phyloP scores from a whole-genome alignment of 2,888 invertebrate genomes.

The Torymus aiolomorphi region DNA sequence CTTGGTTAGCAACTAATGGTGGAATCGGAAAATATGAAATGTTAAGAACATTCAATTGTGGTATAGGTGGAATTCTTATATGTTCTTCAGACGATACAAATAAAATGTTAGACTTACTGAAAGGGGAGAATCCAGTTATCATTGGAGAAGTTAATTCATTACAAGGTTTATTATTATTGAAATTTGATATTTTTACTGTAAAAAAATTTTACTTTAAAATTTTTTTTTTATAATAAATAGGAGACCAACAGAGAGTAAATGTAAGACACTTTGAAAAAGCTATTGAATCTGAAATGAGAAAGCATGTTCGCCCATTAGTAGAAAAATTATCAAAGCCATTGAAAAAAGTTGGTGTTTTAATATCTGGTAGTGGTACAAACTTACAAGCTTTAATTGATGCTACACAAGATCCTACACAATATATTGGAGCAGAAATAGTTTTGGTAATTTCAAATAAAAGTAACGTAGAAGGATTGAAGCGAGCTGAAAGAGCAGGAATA shows the following conservation, averaged over 20 bases:
- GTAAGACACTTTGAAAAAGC: constrained; percentile 84
- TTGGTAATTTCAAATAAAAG: constrained; percentile 92
- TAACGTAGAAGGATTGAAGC: constrained; percentile 86
- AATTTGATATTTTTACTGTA: constrained; percentile 10
- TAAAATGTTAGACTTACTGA: constrained; percentile 75
- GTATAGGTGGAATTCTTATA: constrained; percentile 91
- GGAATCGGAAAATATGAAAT: constrained; percentile 87
- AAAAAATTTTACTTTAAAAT: not conserved
- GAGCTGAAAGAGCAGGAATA: constrained; percentile 87
- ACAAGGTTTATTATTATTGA: constrained; percentile 52
- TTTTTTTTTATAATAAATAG: constrained; percentile 61
- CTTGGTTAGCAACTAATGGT: constrained; percentile 90
- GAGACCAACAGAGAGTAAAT: constrained; percentile 80
- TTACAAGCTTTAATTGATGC: constrained; percentile 91
- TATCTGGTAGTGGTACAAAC: constrained; percentile 91
- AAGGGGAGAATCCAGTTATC: constrained; percentile 72
- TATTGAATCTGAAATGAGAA: constrained; percentile 79
- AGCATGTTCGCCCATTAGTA: constrained; percentile 74
- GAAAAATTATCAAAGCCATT: constrained; percentile 69
- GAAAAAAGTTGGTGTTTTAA: constrained; percentile 90
- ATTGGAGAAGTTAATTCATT: constrained; percentile 75
- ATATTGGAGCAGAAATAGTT: constrained; percentile 86
- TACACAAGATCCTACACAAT: constrained; percentile 81
- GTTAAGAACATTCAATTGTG: constrained; percentile 96
- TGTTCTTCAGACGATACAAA: constrained; percentile 80